Percentiles rank a stretch among this genome's conserved stretches.
These are phyloP conservation scores for Lagocephalus sceleratus DNA, from an alignment of 2,797 vertebrate genomes.

Conservation along the genomic window DNA sequence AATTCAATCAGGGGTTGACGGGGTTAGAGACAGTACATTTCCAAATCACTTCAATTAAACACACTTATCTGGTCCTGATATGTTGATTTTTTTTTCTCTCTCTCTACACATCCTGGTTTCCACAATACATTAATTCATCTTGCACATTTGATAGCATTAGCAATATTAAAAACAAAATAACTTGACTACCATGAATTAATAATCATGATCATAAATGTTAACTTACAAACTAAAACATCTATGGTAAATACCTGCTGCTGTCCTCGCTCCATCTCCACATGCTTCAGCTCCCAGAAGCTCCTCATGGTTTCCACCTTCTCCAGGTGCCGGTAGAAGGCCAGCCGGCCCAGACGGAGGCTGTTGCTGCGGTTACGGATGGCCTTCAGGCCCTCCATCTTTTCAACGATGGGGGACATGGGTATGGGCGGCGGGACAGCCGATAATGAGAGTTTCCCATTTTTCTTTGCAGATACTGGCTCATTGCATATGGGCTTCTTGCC, in stretches of 20 bases:
- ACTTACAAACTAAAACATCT: too few relatives aligned
- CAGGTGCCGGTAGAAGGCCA: constrained; percentile 81
- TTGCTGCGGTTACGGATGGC: constrained; percentile 73
- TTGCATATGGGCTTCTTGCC: constrained; percentile 45
- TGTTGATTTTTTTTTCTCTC: too few relatives aligned
- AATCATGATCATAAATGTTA: too few relatives aligned
- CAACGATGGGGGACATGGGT: constrained; percentile 76
- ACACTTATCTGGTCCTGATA: too few relatives aligned
- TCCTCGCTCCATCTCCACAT: constrained; percentile 61
- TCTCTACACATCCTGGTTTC: too few relatives aligned
- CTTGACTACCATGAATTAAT: too few relatives aligned
- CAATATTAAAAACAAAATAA: too few relatives aligned
- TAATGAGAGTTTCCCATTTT: constrained; percentile 42
- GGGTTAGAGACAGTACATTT: neutral
- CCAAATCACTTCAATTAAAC: too few relatives aligned
- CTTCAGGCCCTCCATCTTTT: constrained; percentile 80
- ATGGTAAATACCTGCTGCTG: constrained; percentile 59
- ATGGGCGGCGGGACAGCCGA: constrained; percentile 60
- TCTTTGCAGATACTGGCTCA: constrained; percentile 60
- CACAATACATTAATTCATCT: too few relatives aligned
- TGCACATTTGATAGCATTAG: too few relatives aligned
- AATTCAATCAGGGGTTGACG: constrained; percentile 1
- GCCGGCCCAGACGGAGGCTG: constrained; percentile 70
- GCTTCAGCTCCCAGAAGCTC: constrained; percentile 83
- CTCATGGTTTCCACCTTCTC: constrained; percentile 84